Conservation (phyloP, 2,888 invertebrate species). For the Lepidochitona cinerea region DNA sequence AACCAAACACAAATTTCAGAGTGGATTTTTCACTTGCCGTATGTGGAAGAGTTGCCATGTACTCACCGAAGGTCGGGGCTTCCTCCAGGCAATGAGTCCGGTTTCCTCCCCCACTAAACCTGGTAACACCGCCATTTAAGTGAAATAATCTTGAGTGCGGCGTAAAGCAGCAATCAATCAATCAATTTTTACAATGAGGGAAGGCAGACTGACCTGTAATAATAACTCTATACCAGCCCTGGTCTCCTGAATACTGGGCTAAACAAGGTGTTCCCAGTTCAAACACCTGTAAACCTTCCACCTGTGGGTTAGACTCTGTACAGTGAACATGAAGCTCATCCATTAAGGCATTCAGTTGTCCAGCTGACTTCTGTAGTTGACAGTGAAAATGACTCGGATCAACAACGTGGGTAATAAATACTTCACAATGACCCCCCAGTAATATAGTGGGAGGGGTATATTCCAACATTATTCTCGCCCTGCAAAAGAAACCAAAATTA, state of each 20-base stretch:
- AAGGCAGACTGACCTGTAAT: slow-evolving; percentile 71
- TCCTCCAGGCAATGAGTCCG: no score
- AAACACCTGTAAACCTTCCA: slow-evolving; percentile 33
- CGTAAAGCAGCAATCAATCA: no score
- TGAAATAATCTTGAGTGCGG: no score
- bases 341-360: slow-evolving; percentile 44
- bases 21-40: no score
- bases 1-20: no score
- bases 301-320: slow-evolving; percentile 27
- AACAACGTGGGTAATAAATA: slow-evolving; percentile 53
- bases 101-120: no score
- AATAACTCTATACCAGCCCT: slow-evolving; percentile 79
- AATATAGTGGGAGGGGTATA: not conserved
- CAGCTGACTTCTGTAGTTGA: slow-evolving; percentile 40
- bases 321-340: slow-evolving; percentile 46
- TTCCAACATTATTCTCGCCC: not conserved
- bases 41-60: no score
- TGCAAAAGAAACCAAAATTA: not conserved
- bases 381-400: slow-evolving; percentile 54
- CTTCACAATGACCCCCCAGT: slow-evolving; percentile 20
- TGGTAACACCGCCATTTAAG: no score
- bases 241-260: slow-evolving; percentile 77
- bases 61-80: no score
- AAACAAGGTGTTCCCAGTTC: slow-evolving; percentile 73
- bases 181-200: no score